Conservation (phyloP, 2,113 vertebrate species). For the Orcinus orca region DNA sequence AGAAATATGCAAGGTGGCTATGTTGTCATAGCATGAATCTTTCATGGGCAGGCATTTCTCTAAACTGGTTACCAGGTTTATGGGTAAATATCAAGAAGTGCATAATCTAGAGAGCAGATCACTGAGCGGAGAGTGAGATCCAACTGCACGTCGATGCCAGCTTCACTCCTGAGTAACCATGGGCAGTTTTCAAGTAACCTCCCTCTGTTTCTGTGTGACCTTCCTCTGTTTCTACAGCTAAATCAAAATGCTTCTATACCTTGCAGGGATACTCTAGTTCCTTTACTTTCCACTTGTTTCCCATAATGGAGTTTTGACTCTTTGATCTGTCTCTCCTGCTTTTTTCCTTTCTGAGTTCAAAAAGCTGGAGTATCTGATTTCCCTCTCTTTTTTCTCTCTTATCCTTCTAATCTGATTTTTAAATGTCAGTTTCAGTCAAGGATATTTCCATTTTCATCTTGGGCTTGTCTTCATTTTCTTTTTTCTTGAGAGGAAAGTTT, state of each 20-base stretch:
- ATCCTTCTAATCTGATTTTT: constrained; percentile 44
- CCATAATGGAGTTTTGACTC: constrained; percentile 44
- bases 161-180: neutral
- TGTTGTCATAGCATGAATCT: neutral
- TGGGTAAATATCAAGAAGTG: constrained; percentile 10
- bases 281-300: constrained; percentile 31
- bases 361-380: constrained; percentile 47
- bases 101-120: neutral
- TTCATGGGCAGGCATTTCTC: neutral
- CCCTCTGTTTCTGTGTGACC: neutral
- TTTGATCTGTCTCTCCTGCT: constrained; percentile 51
- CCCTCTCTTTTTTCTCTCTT: constrained; percentile 23
- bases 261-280: neutral
- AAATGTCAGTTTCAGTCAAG: constrained; percentile 60
- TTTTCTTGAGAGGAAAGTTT: neutral
- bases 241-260: constrained; percentile 33
- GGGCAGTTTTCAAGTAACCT: neutral
- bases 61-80: neutral
- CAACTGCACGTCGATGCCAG: neutral
- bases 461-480: neutral
- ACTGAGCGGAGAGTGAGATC: neutral
- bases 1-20: neutral
- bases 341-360: constrained; percentile 42
- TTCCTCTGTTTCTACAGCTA: constrained; percentile 10
- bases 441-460: constrained; percentile 27